Conservation (phyloP, 1,140 invertebrate genomes). For the Platorchestia sp. region DNA sequence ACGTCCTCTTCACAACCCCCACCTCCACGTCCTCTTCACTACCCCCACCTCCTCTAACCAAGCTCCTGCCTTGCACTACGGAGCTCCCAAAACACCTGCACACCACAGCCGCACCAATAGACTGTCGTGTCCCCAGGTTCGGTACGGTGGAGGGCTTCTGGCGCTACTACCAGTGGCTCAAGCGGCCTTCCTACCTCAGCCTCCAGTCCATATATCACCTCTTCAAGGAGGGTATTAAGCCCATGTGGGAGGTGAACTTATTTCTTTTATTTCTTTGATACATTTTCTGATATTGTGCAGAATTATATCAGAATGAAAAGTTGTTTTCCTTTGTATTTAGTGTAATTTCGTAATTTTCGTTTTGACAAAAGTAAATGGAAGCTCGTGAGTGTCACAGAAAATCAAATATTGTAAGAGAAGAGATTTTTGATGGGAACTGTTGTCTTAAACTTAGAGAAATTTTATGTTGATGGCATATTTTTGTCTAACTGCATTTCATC, state of each 20-base stretch:
- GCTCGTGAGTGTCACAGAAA: too few species aligned
- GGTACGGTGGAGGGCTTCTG: conserved; percentile 97
- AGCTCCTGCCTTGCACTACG: too few species aligned
- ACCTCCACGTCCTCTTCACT: too few species aligned
- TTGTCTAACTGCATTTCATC: too few species aligned
- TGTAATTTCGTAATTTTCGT: too few species aligned
- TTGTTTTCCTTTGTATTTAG: too few species aligned
- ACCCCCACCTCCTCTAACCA: too few species aligned
- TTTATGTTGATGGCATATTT: too few species aligned
- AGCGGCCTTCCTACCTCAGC: conserved; percentile 88
- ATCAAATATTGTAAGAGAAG: background rate
- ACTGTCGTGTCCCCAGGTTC: conserved; percentile 72
- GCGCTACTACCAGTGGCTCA: conserved; percentile 92
- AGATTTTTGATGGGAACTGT: background rate
- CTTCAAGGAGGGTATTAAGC: conserved; percentile 98
- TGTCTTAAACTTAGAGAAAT: background rate
- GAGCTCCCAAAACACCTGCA: background rate
- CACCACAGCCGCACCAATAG: background rate
- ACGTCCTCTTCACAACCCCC: too few species aligned
- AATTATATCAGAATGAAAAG: background rate
- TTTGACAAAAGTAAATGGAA: too few species aligned
- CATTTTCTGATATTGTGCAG: background rate
- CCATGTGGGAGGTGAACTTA: conserved; percentile 91
- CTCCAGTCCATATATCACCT: conserved; percentile 95
- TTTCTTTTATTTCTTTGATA: background rate